These are phyloP conservation scores for Chaenogobius annularis DNA, from an alignment of 2,113 vertebrate genomes.

Conservation along the genomic window DNA sequence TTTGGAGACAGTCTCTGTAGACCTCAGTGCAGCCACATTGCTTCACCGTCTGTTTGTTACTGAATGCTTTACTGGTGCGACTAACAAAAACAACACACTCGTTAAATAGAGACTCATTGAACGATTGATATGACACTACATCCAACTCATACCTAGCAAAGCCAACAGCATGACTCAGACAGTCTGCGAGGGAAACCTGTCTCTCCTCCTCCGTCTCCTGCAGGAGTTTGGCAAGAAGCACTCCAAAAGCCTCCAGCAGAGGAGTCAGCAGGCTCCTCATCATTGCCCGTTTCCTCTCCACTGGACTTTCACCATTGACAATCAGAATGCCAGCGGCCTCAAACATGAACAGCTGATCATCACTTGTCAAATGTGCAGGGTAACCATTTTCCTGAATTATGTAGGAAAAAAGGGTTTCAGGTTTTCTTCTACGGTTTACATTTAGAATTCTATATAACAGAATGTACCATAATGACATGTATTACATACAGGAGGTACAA, in stretches of 20 bases:
- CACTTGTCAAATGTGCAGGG: slow-evolving; percentile 88
- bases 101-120: background rate
- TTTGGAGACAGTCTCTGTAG: slow-evolving; percentile 92
- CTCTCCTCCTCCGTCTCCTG: slow-evolving; percentile 88
- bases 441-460: background rate
- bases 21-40: slow-evolving; percentile 95
- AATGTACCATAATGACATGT: background rate
- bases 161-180: slow-evolving; percentile 93
- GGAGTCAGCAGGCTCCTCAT: slow-evolving; percentile 93
- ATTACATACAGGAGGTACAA: slow-evolving; percentile 88
- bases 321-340: slow-evolving; percentile 95
- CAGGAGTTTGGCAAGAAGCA: slow-evolving; percentile 87
- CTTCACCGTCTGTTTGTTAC: slow-evolving; percentile 98
- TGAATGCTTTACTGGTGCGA: slow-evolving; percentile 98
- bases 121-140: no score
- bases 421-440: background rate
- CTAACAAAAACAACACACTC: slow-evolving; percentile 60
- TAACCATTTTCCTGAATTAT: slow-evolving; percentile 88
- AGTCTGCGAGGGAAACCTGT: slow-evolving; percentile 88
- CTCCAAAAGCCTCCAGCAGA: slow-evolving; percentile 90
- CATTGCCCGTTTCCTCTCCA: slow-evolving; percentile 89
- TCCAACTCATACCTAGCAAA: slow-evolving; percentile 87
- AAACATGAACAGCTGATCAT: slow-evolving; percentile 97
- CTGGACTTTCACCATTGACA: slow-evolving; percentile 89
- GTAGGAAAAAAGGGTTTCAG: background rate